phyloP scores from a whole-genome alignment of 2,113 vertebrate genomes.

The Nansenia antarctica region DNA sequence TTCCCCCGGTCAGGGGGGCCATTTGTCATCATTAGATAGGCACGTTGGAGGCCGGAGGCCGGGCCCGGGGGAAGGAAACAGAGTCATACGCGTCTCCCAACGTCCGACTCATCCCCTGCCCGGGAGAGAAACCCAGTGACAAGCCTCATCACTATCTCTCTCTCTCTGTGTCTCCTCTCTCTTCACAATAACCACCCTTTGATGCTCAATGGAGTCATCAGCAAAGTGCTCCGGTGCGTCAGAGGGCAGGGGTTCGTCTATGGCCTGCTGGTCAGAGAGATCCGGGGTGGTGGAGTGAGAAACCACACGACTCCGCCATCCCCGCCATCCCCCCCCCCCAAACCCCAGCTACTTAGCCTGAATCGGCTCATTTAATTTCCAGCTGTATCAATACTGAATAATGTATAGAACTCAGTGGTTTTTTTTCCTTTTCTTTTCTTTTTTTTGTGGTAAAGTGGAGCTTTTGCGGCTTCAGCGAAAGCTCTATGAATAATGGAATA shows the following conservation, averaged over 20 bases:
- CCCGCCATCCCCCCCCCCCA: too few relatives aligned
- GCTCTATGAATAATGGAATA: constrained; percentile 52
- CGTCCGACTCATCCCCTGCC: background rate
- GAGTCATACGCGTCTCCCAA: constrained; percentile 21
- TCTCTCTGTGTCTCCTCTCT: background rate
- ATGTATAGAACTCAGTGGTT: constrained; percentile 33
- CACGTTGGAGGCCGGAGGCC: background rate
- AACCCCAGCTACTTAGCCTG: constrained; percentile 26
- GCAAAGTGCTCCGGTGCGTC: constrained; percentile 35
- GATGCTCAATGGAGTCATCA: constrained; percentile 43
- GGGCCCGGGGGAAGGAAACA: constrained; percentile 11
- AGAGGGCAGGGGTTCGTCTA: background rate
- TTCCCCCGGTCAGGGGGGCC: constrained; percentile 32
- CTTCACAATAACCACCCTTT: background rate
- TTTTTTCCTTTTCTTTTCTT: too few relatives aligned
- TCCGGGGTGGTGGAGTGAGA: background rate
- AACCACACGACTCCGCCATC: background rate
- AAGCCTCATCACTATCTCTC: background rate
- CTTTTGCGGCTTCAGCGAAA: constrained; percentile 44
- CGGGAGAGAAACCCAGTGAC: background rate
- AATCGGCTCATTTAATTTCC: constrained; percentile 40
- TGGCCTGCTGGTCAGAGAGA: background rate
- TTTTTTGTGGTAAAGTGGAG: constrained; percentile 43
- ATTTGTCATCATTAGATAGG: constrained; percentile 47
- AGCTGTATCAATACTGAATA: constrained; percentile 53